phyloP scores from a whole-genome alignment of 2,113 vertebrate species.

The Cyprinodon brontotheroides region DNA sequence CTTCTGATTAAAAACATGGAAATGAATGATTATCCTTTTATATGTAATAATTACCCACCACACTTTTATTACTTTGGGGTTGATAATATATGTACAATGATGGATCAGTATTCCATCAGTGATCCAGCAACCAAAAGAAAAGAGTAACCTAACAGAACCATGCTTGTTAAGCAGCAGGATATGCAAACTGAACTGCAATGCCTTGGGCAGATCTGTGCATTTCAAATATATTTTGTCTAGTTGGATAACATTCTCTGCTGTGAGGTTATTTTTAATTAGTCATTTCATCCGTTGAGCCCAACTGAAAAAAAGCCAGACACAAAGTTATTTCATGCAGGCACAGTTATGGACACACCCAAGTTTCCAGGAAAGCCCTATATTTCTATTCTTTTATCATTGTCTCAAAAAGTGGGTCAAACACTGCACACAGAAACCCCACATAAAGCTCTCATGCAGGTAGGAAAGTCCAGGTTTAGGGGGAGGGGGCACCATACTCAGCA shows the following conservation, averaged over 20 bases:
- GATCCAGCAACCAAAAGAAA: neutral
- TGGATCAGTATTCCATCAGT: neutral
- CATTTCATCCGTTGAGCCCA: slow-evolving; percentile 27
- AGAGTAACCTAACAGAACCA: neutral
- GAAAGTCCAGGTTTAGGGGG: slow-evolving; percentile 18
- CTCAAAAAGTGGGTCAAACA: slow-evolving; percentile 60
- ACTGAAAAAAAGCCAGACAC: slow-evolving; percentile 35
- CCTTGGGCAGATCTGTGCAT: slow-evolving; percentile 17
- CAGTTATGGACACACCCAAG: slow-evolving; percentile 31
- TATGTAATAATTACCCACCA: too few relatives aligned
- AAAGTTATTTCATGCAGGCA: slow-evolving; percentile 45
- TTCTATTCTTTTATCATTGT: slow-evolving; percentile 39
- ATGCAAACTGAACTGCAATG: slow-evolving; percentile 16
- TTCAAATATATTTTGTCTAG: slow-evolving; percentile 24
- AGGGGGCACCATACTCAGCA: slow-evolving; percentile 50
- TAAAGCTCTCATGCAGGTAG: slow-evolving; percentile 37
- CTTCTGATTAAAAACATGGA: too few relatives aligned
- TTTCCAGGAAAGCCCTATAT: slow-evolving; percentile 43
- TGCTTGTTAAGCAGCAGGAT: too few relatives aligned
- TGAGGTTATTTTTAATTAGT: slow-evolving; percentile 51
- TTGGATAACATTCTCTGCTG: slow-evolving; percentile 24
- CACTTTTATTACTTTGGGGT: too few relatives aligned
- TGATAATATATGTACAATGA: neutral
- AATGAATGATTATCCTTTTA: too few relatives aligned
- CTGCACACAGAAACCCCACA: slow-evolving; percentile 26